Conservation (phyloP, 1,140 invertebrate species). For the Bradynema listronoti region DNA sequence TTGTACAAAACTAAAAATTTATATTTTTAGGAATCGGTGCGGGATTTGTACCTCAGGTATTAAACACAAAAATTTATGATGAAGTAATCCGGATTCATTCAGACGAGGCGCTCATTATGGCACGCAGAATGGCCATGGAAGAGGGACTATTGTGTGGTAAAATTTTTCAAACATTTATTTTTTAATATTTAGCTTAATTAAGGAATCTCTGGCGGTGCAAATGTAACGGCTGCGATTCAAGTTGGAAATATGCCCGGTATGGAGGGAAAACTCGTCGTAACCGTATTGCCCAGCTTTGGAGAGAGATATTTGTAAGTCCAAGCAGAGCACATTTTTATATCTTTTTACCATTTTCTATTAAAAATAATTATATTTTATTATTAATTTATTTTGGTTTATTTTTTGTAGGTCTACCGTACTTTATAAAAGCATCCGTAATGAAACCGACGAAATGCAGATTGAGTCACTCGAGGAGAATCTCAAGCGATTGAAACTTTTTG, state of each 20-base stretch:
- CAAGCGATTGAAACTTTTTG: constrained; percentile 37
- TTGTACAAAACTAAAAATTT: neutral
- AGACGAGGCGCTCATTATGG: constrained; percentile 56
- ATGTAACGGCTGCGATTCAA: constrained; percentile 46
- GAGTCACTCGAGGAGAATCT: constrained; percentile 48
- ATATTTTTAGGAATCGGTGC: constrained; percentile 43
- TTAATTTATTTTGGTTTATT: neutral
- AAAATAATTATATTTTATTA: neutral
- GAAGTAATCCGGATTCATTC: constrained; percentile 47
- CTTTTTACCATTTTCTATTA: neutral
- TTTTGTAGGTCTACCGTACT: constrained; percentile 46
- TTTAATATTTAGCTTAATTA: neutral
- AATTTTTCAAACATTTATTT: neutral
- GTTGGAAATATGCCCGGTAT: constrained; percentile 43
- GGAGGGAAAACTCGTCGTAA: constrained; percentile 52
- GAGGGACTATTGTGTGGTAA: constrained; percentile 54
- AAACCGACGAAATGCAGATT: constrained; percentile 40
- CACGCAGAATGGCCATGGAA: constrained; percentile 49
- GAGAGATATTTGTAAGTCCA: constrained; percentile 48
- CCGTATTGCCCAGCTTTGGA: constrained; percentile 53
- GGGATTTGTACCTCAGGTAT: constrained; percentile 44
- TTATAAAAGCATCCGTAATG: constrained; percentile 46
- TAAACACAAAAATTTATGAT: constrained; percentile 48
- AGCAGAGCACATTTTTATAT: constrained; percentile 5
- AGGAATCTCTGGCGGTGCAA: constrained; percentile 55